Evolutionary conservation across 2,888 invertebrate species (phyloP).

Genomic region (Patella depressa): DNA sequence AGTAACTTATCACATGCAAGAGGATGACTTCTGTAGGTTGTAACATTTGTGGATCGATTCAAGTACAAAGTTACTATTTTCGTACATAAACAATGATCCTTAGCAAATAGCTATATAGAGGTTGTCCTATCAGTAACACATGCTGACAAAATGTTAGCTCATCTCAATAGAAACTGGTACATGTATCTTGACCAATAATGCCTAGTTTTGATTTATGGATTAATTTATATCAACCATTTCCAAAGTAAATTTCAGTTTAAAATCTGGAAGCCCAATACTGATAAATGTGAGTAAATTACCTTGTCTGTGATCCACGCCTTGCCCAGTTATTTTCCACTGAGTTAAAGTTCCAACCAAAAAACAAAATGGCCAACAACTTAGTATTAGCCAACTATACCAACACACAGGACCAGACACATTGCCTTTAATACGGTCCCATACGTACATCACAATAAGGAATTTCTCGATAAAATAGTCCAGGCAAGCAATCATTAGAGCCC

Average conservation of each 20-base stretch:
- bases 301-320: constrained; percentile 73
- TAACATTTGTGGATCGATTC: no score
- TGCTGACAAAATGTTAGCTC: no score
- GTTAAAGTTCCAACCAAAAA: constrained; percentile 79
- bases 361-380: constrained; percentile 82
- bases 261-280: neutral
- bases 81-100: no score
- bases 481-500: constrained; percentile 80
- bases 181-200: neutral
- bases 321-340: constrained; percentile 81
- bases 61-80: no score
- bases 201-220: neutral
- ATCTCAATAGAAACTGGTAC: neutral
- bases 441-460: constrained; percentile 79
- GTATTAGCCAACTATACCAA: constrained; percentile 82
- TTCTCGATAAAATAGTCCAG: constrained; percentile 84
- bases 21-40: no score
- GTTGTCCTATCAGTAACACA: no score
- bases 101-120: no score
- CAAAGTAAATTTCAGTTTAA: neutral
- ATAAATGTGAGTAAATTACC: constrained; percentile 55
- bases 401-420: constrained; percentile 75
- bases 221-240: neutral
- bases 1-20: no score
- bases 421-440: constrained; percentile 79